Conservation (phyloP, 35 echinoderm and acorn worm genomes). For the Strongylocentrotus purpuratus region DNA sequence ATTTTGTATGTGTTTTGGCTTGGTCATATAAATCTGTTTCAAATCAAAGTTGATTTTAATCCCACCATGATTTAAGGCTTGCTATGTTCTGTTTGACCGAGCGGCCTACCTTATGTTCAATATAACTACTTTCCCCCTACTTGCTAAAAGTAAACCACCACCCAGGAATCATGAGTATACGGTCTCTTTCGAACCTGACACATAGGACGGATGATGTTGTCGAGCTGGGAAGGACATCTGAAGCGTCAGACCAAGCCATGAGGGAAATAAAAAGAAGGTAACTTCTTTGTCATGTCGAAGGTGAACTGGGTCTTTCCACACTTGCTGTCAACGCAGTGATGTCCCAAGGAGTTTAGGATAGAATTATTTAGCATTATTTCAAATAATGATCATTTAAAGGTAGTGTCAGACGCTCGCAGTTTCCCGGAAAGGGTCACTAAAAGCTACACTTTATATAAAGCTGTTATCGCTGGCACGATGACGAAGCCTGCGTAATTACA, state of each 20-base stretch:
- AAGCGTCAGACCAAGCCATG: not conserved
- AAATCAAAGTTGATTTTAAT: too few species aligned
- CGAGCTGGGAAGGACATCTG: not conserved
- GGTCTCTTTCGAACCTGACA: not conserved
- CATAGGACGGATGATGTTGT: not conserved
- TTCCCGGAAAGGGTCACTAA: not conserved
- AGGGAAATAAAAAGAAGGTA: not conserved
- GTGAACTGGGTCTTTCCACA: not conserved
- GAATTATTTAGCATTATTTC: not conserved
- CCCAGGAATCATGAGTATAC: not conserved
- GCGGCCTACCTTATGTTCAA: too few species aligned
- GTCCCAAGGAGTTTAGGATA: not conserved
- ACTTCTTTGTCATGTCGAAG: not conserved
- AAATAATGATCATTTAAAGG: not conserved
- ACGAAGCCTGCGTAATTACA: not conserved
- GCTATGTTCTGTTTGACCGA: too few species aligned
- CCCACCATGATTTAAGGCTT: too few species aligned
- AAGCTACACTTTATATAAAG: too few species aligned
- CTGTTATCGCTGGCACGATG: not conserved
- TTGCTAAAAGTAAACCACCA: not conserved
- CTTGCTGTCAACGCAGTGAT: not conserved
- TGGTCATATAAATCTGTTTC: too few species aligned
- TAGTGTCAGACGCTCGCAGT: not conserved
- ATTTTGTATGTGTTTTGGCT: too few species aligned
- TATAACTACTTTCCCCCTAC: not conserved